Percentiles rank a stretch among this genome's conserved stretches.
phyloP scores from a whole-genome alignment of 2,888 invertebrate genomes.

The Adelphocoris suturalis region DNA sequence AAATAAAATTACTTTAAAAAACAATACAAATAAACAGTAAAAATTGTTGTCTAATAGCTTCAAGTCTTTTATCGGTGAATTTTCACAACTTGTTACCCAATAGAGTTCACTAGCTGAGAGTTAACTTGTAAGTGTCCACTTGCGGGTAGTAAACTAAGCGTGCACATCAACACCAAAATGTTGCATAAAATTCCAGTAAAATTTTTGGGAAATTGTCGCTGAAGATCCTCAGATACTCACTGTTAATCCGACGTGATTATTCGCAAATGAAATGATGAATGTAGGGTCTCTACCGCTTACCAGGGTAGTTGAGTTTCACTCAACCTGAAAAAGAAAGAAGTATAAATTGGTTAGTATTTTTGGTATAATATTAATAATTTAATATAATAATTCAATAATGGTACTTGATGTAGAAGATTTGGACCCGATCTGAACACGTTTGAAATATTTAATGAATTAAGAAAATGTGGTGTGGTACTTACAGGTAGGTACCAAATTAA shows the following conservation, averaged over 20 bases:
- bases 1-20: background rate
- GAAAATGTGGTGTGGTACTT: no score
- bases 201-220: conserved; percentile 25
- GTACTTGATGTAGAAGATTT: no score
- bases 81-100: conserved; percentile 15
- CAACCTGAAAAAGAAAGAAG: conserved; percentile 79
- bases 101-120: background rate
- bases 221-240: conserved; percentile 75
- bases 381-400: no score
- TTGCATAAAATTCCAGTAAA: conserved; percentile 30
- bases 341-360: background rate
- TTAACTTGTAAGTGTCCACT: conserved; percentile 13
- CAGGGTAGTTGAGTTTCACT: conserved; percentile 79
- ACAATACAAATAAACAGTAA: no score
- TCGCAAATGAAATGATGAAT: conserved; percentile 80
- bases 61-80: no score
- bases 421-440: no score
- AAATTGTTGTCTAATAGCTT: no score
- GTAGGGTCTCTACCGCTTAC: conserved; percentile 79
- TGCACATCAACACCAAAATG: conserved; percentile 19
- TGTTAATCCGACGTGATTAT: conserved; percentile 78
- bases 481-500: no score
- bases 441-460: no score
- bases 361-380: background rate
- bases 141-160: conserved; percentile 49